Conservation (phyloP, 2,113 vertebrate species). For the Plestiodon gilberti region DNA sequence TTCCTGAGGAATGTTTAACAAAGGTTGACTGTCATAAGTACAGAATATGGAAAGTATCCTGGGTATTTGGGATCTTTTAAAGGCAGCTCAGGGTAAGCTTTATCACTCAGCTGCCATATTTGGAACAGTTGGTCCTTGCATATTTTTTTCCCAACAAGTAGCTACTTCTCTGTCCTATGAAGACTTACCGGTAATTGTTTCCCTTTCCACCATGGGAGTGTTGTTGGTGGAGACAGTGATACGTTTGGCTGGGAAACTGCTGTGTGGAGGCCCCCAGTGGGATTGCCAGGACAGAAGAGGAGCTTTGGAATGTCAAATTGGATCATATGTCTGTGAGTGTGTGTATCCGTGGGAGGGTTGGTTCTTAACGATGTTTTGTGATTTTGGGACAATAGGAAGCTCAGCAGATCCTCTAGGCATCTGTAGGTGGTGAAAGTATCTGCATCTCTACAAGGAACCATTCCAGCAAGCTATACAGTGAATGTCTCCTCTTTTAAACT, state of each 20-base stretch:
- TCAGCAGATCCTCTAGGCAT: neutral
- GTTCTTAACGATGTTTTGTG: neutral
- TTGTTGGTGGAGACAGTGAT: neutral
- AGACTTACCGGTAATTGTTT: neutral
- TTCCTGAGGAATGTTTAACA: neutral
- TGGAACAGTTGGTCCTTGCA: neutral
- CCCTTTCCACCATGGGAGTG: neutral
- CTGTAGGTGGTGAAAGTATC: neutral
- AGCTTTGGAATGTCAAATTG: neutral
- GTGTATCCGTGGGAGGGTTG: neutral
- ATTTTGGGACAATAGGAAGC: neutral
- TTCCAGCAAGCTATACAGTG: neutral
- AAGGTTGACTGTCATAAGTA: neutral
- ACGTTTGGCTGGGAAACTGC: neutral
- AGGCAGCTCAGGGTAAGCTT: neutral
- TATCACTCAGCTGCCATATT: neutral
- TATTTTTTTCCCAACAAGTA: neutral
- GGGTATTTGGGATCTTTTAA: neutral
- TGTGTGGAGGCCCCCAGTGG: neutral
- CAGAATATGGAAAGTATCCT: neutral
- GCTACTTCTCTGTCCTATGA: neutral
- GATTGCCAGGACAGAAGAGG: neutral
- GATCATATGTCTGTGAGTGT: neutral
- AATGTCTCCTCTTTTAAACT: neutral
- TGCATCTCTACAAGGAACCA: neutral